Evolutionary conservation across 2,888 invertebrate genomes (phyloP).

Genomic region (Sialis fuliginosa): DNA sequence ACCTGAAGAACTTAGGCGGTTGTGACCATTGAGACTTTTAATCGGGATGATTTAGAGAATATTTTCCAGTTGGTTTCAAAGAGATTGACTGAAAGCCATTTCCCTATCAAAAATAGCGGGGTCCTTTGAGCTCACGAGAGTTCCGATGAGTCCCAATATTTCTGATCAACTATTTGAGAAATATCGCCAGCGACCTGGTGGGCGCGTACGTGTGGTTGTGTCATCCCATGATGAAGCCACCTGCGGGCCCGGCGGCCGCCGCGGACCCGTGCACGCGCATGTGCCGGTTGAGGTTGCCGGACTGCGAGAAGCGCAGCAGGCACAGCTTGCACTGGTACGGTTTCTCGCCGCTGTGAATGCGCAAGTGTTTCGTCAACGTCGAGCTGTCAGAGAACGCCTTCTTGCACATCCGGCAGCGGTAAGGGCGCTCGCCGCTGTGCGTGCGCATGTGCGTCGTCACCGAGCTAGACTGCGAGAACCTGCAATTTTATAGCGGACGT

Average conservation of each 20-base stretch:
- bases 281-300: slow-evolving; percentile 95
- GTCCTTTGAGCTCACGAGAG: too few relatives aligned
- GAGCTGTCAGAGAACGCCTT: slow-evolving; percentile 99
- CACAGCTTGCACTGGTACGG: slow-evolving; percentile 97
- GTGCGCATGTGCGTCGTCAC: slow-evolving; percentile 99
- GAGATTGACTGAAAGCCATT: too few relatives aligned
- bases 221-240: slow-evolving; percentile 35
- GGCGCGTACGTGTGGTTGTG: slow-evolving; percentile 1
- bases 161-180: neutral
- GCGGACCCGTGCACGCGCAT: slow-evolving; percentile 88
- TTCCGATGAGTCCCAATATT: too few relatives aligned
- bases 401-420: slow-evolving; percentile 83
- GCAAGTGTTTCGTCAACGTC: slow-evolving; percentile 89
- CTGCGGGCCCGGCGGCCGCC: slow-evolving; percentile 21
- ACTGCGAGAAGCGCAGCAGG: slow-evolving; percentile 89
- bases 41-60: too few relatives aligned
- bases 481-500: too few relatives aligned
- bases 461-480: slow-evolving; percentile 84
- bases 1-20: too few relatives aligned
- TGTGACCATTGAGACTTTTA: too few relatives aligned
- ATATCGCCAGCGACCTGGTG: neutral
- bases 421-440: slow-evolving; percentile 99
- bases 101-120: too few relatives aligned
- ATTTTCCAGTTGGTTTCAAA: too few relatives aligned
- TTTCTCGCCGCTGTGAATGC: slow-evolving; percentile 85